Conservation (phyloP, 2,113 vertebrate genomes). For the Paramormyrops kingsleyae region DNA sequence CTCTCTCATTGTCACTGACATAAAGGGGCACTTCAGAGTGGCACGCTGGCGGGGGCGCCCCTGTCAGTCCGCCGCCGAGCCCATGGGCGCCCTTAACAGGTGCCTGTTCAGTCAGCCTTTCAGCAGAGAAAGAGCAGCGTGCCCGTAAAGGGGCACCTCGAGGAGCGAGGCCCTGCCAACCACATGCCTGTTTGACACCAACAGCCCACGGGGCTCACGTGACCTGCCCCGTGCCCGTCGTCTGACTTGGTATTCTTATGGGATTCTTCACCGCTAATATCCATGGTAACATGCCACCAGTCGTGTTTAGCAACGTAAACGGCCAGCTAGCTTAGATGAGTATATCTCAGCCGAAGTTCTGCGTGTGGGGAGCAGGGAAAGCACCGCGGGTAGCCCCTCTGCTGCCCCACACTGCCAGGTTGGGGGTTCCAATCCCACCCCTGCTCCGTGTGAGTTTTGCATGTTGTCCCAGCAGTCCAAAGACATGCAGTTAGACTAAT, state of each 20-base stretch:
- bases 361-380: background rate
- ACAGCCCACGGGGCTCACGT: background rate
- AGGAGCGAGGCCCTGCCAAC: background rate
- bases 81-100: background rate
- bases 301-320: background rate
- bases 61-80: background rate
- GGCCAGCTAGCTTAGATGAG: background rate
- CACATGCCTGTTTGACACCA: no score
- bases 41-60: background rate
- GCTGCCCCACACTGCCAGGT: background rate
- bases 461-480: background rate
- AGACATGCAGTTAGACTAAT: background rate
- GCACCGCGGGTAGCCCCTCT: background rate
- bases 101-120: background rate
- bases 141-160: background rate
- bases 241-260: background rate
- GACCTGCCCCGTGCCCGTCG: background rate
- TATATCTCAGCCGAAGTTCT: background rate
- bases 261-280: background rate
- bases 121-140: background rate
- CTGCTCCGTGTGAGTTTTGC: background rate
- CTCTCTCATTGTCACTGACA: background rate
- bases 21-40: background rate
- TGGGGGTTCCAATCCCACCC: background rate
- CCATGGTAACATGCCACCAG: background rate